Evolutionary conservation across 2,113 vertebrate species (phyloP).

Genomic region (Larimichthys polyactis): DNA sequence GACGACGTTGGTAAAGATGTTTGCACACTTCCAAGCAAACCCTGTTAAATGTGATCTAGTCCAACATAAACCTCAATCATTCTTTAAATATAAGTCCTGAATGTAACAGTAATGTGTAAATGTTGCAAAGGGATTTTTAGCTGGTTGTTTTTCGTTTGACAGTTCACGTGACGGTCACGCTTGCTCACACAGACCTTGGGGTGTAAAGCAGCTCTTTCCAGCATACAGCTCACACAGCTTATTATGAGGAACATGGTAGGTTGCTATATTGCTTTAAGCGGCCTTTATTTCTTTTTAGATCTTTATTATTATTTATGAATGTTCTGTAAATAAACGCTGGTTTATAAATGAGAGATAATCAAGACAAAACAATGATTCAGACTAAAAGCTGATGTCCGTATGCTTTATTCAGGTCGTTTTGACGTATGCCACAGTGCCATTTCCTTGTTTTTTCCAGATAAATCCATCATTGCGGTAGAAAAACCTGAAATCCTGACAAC

Average conservation of each 20-base stretch:
- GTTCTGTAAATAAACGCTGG: neutral
- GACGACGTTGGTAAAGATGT: neutral
- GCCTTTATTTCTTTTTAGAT: neutral
- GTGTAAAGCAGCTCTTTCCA: neutral
- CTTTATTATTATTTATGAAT: constrained; percentile 9
- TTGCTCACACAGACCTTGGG: neutral
- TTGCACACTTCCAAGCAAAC: neutral
- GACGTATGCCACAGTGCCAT: neutral
- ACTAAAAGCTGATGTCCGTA: neutral
- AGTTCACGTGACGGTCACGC: neutral
- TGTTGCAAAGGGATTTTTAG: neutral
- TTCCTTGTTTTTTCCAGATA: neutral
- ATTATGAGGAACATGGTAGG: constrained; percentile 6
- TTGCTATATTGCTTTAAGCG: neutral
- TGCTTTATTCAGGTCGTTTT: constrained; percentile 20
- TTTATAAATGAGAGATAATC: neutral
- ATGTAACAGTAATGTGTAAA: neutral
- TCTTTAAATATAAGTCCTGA: neutral
- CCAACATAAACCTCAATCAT: neutral
- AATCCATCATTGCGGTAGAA: neutral
- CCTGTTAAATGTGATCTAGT: neutral
- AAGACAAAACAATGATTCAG: neutral
- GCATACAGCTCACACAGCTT: neutral
- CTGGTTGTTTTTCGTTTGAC: neutral
- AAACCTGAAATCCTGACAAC: constrained; percentile 1